Evolutionary conservation across 1,140 invertebrate species (phyloP).

Genomic region (Neuroterus valhalla): DNA sequence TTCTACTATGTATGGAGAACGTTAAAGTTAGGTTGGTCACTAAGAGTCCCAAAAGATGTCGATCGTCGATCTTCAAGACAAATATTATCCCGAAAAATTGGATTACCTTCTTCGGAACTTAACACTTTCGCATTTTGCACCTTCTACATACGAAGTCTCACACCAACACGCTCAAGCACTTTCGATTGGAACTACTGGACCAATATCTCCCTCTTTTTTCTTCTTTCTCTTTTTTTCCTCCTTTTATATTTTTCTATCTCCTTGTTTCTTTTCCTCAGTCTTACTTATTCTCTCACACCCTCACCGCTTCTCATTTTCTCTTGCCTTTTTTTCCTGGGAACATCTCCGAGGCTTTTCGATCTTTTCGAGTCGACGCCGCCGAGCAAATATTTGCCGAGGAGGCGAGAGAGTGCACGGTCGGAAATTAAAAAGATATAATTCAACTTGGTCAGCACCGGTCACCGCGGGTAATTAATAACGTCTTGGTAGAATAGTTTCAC

Average conservation of each 20-base stretch:
- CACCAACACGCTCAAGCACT: conserved; percentile 44
- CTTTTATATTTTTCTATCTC: conserved; percentile 31
- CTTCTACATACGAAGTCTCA: conserved; percentile 44
- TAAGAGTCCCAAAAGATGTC: conserved; percentile 34
- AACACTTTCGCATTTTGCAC: conserved; percentile 49
- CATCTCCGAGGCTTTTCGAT: conserved; percentile 46
- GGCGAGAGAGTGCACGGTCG: conserved; percentile 38
- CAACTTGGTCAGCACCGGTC: conserved; percentile 22
- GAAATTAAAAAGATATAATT: conserved; percentile 28
- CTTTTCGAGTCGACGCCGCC: conserved; percentile 51
- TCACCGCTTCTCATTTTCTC: conserved; percentile 46
- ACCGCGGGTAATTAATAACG: conserved; percentile 7
- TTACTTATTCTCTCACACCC: conserved; percentile 24
- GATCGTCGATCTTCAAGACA: conserved; percentile 70
- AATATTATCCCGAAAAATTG: conserved; percentile 75
- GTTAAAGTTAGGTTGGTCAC: conserved; percentile 28
- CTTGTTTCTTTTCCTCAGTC: conserved; percentile 17
- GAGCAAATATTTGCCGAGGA: conserved; percentile 57
- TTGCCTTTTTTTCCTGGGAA: conserved; percentile 36
- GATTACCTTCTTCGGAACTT: conserved; percentile 70
- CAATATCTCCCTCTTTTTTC: conserved; percentile 35
- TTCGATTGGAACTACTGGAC: conserved; percentile 16
- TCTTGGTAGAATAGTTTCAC: background rate
- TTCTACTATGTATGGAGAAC: no score
- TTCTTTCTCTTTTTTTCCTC: conserved; percentile 44